These are phyloP conservation scores for Tillus elongatus DNA, from an alignment of 2,888 invertebrate species.

Conservation along the genomic window DNA sequence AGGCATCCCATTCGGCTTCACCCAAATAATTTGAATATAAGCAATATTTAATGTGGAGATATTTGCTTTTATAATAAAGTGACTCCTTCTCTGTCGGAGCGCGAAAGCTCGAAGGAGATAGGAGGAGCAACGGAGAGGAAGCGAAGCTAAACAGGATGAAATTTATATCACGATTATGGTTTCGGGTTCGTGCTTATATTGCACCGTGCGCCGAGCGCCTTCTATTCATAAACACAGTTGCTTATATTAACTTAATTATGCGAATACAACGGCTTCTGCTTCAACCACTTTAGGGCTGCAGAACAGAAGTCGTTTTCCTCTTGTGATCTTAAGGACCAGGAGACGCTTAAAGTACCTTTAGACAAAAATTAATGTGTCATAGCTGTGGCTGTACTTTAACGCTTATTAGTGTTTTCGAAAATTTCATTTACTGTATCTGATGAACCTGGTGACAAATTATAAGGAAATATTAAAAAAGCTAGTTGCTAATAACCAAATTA, in stretches of 20 bases:
- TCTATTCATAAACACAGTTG: slow-evolving; percentile 25
- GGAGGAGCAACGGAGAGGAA: slow-evolving; percentile 9
- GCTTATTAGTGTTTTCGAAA: too few species aligned
- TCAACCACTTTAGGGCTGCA: too few species aligned
- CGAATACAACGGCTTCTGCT: slow-evolving; percentile 18
- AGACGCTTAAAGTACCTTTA: too few species aligned
- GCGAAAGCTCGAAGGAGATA: slow-evolving; percentile 4
- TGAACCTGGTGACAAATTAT: too few species aligned
- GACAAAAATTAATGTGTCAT: too few species aligned
- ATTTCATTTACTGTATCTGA: too few species aligned
- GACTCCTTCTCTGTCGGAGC: slow-evolving; percentile 21
- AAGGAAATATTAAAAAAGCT: too few species aligned
- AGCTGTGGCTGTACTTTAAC: too few species aligned
- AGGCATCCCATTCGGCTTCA: slow-evolving; percentile 15
- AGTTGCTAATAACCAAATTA: too few species aligned
- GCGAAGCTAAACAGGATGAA: slow-evolving; percentile 25
- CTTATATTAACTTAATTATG: slow-evolving; percentile 27
- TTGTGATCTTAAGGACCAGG: too few species aligned
- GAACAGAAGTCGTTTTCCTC: too few species aligned
- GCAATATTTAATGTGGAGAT: slow-evolving; percentile 39
- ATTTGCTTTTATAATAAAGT: slow-evolving; percentile 39
- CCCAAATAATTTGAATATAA: slow-evolving; percentile 40
- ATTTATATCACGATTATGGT: slow-evolving; percentile 37
- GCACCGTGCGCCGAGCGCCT: slow-evolving; percentile 23
- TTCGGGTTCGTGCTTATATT: slow-evolving; percentile 33